A percentile compares a stretch with the other conserved stretches of the same genome.
phyloP scores from a whole-genome alignment of 2,797 vertebrate species.

The Xerus rutilus region DNA sequence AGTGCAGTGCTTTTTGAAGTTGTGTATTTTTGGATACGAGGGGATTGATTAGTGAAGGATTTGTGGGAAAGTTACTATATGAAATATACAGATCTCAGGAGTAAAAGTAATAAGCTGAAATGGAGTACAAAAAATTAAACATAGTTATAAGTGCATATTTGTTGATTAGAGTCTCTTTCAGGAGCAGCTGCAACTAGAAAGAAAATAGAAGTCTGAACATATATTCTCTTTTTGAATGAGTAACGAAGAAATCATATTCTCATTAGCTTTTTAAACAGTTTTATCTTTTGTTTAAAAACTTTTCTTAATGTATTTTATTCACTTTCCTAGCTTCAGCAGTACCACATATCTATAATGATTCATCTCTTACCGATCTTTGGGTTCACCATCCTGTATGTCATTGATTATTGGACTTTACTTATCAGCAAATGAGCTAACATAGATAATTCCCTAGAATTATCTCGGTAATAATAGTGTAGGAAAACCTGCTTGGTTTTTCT shows the following conservation, averaged over 20 bases:
- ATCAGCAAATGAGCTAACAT: neutral
- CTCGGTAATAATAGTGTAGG: neutral
- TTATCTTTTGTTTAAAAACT: constrained; percentile 11
- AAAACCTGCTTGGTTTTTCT: neutral
- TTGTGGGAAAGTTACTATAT: constrained; percentile 74
- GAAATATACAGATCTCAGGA: constrained; percentile 59
- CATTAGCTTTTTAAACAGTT: constrained; percentile 28
- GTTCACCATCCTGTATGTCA: neutral
- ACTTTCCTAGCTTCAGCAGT: neutral
- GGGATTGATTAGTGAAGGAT: constrained; percentile 77
- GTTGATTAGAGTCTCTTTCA: constrained; percentile 25
- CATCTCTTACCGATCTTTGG: neutral
- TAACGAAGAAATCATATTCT: constrained; percentile 25
- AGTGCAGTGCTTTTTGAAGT: constrained; percentile 73
- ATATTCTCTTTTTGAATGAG: constrained; percentile 26
- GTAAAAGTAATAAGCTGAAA: constrained; percentile 61
- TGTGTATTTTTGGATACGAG: constrained; percentile 75
- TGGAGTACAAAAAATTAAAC: constrained; percentile 46
- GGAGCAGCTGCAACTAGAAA: neutral
- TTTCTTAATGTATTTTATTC: neutral
- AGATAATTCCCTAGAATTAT: neutral
- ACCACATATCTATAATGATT: neutral
- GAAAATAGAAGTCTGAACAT: constrained; percentile 28
- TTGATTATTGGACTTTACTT: neutral
- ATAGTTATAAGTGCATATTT: constrained; percentile 8